Evolutionary conservation across 2,888 invertebrate species (phyloP).

Genomic region (Limnephilus auricula): DNA sequence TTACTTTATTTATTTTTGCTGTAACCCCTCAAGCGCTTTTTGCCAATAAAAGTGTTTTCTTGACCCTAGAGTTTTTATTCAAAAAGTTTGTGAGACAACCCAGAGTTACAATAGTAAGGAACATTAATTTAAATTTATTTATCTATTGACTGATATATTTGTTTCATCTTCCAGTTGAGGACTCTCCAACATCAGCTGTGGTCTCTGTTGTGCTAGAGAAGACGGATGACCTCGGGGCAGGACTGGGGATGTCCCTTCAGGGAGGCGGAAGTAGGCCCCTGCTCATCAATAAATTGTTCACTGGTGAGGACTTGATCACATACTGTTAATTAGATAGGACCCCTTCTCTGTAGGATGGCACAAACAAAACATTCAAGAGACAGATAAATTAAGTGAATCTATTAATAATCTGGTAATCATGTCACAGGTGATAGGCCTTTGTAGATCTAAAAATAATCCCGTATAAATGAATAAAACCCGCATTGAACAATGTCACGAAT

Average conservation of each 20-base stretch:
- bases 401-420: background rate
- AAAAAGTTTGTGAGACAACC: too few relatives aligned
- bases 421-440: background rate
- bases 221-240: slow-evolving; percentile 84
- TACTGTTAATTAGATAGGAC: background rate
- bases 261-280: slow-evolving; percentile 96
- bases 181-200: slow-evolving; percentile 68
- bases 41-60: too few relatives aligned
- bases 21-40: too few relatives aligned
- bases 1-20: too few relatives aligned
- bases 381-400: background rate
- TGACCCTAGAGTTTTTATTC: too few relatives aligned
- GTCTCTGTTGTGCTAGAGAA: slow-evolving; percentile 77
- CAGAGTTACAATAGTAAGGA: too few relatives aligned
- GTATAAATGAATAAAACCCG: background rate
- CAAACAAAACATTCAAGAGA: background rate
- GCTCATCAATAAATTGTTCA: slow-evolving; percentile 94
- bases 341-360: background rate
- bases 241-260: slow-evolving; percentile 95
- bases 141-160: background rate
- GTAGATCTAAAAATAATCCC: background rate
- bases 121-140: background rate
- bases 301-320: slow-evolving; percentile 81
- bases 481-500: background rate
- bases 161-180: slow-evolving; percentile 57